These are phyloP conservation scores for Dasypus novemcinctus DNA, from an alignment of 2,113 vertebrate genomes.

Conservation along the genomic window DNA sequence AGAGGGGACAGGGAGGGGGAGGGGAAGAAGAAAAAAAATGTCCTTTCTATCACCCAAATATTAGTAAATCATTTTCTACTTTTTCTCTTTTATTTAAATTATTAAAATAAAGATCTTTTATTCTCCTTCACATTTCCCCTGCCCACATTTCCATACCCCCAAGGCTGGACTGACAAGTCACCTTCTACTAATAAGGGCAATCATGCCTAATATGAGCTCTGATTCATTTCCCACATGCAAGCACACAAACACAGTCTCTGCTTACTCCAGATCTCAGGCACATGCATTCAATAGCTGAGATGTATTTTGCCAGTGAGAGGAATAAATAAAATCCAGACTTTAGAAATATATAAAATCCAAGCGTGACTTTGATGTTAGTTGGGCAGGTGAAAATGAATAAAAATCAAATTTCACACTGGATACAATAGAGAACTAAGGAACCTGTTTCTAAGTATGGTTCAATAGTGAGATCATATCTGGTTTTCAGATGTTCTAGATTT, in stretches of 20 bases:
- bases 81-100: not conserved
- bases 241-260: not conserved
- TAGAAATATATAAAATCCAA: not conserved
- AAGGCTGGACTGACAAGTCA: not conserved
- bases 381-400: not conserved
- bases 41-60: not conserved
- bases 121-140: not conserved
- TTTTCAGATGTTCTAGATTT: not conserved
- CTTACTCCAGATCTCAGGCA: not conserved
- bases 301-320: not conserved
- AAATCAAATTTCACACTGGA: not conserved
- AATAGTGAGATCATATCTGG: accelerated
- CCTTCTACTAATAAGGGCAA: not conserved
- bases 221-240: not conserved
- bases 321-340: not conserved
- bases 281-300: not conserved
- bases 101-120: not conserved
- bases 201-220: not conserved
- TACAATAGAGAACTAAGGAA: not conserved
- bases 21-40: too few relatives aligned
- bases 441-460: not conserved
- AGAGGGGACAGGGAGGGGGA: too few relatives aligned
- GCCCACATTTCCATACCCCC: too few relatives aligned
- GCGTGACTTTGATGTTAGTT: not conserved
- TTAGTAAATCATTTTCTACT: not conserved